A percentile compares a stretch with the other conserved stretches of the same genome.
Evolutionary conservation across 2,888 invertebrate species (phyloP).

Genomic region (Lasioglossum vierecki): DNA sequence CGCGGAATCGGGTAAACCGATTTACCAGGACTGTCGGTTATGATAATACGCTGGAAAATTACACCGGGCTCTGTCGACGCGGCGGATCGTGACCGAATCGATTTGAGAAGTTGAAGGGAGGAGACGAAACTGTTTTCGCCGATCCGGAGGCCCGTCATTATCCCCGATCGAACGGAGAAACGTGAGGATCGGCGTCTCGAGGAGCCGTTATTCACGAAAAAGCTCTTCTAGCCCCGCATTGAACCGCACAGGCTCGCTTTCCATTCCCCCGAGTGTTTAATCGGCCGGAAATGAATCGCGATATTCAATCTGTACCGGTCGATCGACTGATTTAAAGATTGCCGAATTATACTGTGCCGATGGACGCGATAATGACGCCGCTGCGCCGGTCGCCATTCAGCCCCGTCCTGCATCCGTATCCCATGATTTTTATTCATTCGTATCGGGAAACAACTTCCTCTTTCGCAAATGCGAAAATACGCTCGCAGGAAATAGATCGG

Average conservation of each 20-base stretch:
- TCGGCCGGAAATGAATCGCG: conserved; percentile 52
- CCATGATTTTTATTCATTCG: neutral
- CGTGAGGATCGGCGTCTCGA: conserved; percentile 6
- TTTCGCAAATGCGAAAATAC: neutral
- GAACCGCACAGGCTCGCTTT: conserved; percentile 37
- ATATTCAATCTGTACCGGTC: conserved; percentile 52
- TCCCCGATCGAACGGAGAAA: conserved; percentile 1
- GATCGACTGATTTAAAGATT: conserved; percentile 24
- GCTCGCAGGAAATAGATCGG: neutral
- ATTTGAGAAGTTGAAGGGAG: neutral
- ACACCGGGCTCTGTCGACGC: neutral
- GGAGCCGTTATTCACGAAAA: conserved; percentile 45
- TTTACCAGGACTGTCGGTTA: conserved; percentile 17
- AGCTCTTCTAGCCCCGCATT: conserved; percentile 1
- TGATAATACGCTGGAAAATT: conserved; percentile 30
- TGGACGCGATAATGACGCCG: conserved; percentile 14
- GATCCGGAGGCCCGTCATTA: conserved; percentile 36
- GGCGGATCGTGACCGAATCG: neutral
- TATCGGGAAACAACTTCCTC: neutral
- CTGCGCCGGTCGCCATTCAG: neutral
- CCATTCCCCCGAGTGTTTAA: conserved; percentile 55
- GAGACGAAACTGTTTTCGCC: conserved; percentile 38
- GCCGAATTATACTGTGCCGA: conserved; percentile 31
- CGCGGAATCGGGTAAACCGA: neutral
- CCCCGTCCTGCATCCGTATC: neutral